phyloP scores from a whole-genome alignment of 2,113 vertebrate species.

The Phasianus colchicus region DNA sequence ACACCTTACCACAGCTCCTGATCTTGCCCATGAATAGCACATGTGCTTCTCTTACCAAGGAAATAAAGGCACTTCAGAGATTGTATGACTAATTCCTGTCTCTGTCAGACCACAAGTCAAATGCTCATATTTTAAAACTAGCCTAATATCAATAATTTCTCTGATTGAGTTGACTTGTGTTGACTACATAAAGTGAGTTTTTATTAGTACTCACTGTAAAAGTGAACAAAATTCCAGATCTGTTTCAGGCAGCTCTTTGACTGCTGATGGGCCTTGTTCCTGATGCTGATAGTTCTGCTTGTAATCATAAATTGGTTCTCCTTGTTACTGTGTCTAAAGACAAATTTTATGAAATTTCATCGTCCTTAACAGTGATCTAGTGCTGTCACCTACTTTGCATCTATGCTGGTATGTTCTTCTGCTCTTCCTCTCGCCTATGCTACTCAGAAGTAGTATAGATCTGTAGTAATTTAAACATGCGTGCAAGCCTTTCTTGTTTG shows the following conservation, averaged over 20 bases:
- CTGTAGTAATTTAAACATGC: not conserved
- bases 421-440: not conserved
- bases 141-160: not conserved
- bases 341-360: not conserved
- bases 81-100: not conserved
- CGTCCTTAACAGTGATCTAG: not conserved
- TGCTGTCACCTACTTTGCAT: not conserved
- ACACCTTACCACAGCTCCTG: not conserved
- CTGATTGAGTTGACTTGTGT: not conserved
- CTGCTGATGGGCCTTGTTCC: not conserved
- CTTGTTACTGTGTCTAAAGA: not conserved
- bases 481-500: not conserved
- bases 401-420: not conserved
- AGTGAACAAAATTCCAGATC: not conserved
- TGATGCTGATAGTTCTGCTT: not conserved
- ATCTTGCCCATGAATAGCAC: not conserved
- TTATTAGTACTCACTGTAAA: not conserved
- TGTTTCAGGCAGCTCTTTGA: not conserved
- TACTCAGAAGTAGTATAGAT: not conserved
- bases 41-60: not conserved
- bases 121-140: not conserved
- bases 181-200: not conserved
- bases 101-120: not conserved
- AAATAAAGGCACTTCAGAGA: not conserved
- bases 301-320: not conserved